Percentiles rank a stretch among this genome's conserved stretches.
Evolutionary conservation across 2,113 vertebrate species (phyloP).

Genomic region (Galemys pyrenaicus): DNA sequence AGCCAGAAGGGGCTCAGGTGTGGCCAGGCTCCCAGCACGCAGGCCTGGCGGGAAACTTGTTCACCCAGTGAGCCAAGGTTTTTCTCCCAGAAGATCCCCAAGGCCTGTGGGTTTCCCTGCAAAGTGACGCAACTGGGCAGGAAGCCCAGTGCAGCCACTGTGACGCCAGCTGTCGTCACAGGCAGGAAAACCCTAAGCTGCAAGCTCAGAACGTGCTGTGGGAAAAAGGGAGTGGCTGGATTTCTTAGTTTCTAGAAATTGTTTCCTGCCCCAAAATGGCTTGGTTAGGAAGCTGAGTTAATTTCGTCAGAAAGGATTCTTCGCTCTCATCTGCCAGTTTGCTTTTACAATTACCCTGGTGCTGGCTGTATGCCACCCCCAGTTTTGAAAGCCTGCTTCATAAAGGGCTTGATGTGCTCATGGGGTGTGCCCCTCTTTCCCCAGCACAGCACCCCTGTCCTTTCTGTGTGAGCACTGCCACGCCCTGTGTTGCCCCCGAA

Average conservation of each 20-base stretch:
- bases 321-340: neutral
- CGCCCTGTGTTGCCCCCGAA: neutral
- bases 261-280: conserved; percentile 16
- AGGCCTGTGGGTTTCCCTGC: neutral
- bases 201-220: neutral
- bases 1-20: neutral
- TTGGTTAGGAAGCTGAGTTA: neutral
- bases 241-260: conserved; percentile 40
- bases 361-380: neutral
- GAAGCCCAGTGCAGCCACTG: neutral
- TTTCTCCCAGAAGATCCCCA: neutral
- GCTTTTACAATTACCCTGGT: neutral
- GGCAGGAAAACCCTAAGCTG: conserved; percentile 43
- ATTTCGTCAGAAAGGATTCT: neutral
- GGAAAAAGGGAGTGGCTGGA: neutral
- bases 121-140: conserved; percentile 54
- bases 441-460: too few relatives aligned
- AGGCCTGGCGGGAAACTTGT: neutral
- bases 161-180: neutral
- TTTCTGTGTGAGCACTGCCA: neutral
- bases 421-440: neutral
- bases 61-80: neutral
- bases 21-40: neutral
- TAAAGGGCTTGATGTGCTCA: neutral
- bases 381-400: neutral